phyloP scores from a whole-genome alignment of 2,888 invertebrate genomes.

The Nomada flava region DNA sequence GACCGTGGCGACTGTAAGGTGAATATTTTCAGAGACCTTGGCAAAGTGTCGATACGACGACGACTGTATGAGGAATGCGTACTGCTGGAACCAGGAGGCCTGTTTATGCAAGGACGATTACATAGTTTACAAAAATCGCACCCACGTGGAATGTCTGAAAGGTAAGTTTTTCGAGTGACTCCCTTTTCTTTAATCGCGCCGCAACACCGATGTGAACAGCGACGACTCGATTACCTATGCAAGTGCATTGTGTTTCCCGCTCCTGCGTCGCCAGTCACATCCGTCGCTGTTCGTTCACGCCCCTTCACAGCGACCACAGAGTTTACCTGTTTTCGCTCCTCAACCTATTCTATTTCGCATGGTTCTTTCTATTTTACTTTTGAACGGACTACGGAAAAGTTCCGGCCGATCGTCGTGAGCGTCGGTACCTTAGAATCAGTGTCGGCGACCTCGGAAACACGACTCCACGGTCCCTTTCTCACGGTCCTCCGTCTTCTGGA shows the following conservation, averaged over 20 bases:
- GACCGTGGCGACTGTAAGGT: neutral
- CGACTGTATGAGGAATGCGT: constrained; percentile 78
- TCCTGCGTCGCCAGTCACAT: too few species aligned
- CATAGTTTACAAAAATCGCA: constrained; percentile 81
- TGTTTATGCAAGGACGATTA: constrained; percentile 83
- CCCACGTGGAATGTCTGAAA: constrained; percentile 82
- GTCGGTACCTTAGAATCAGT: constrained; percentile 45
- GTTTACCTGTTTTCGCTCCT: too few species aligned
- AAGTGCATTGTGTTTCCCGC: too few species aligned
- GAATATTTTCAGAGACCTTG: constrained; percentile 72
- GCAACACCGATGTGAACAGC: neutral
- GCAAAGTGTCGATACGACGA: constrained; percentile 71
- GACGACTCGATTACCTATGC: too few species aligned
- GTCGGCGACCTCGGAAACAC: constrained; percentile 67
- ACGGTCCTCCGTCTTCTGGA: constrained; percentile 65
- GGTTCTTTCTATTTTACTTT: neutral
- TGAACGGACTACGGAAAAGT: constrained; percentile 3
- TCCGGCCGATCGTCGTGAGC: constrained; percentile 51
- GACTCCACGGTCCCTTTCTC: constrained; percentile 69
- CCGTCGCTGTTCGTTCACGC: too few species aligned
- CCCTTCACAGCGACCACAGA: too few species aligned
- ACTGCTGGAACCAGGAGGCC: constrained; percentile 74
- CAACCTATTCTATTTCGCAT: too few species aligned
- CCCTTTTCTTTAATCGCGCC: neutral
- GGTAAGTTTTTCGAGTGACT: constrained; percentile 68